phyloP scores from a whole-genome alignment of 2,797 vertebrate genomes.

The Zenarchopterus dispar region DNA sequence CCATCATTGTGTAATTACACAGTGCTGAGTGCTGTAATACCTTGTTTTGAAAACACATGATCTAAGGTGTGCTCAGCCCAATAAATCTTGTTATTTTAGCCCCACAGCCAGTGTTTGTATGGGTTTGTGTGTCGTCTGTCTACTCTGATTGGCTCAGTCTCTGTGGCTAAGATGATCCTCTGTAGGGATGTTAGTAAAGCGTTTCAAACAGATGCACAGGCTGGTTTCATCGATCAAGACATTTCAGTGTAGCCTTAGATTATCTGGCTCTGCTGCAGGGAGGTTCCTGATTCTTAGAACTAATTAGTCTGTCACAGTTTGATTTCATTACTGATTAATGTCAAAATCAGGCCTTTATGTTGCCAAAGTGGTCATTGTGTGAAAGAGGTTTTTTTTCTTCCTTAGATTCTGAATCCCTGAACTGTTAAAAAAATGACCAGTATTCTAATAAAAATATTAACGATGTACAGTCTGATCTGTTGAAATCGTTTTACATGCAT shows the following conservation, averaged over 20 bases:
- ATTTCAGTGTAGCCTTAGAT: slow-evolving; percentile 9
- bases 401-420: too few species aligned
- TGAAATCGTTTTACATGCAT: too few species aligned
- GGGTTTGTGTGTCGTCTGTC: slow-evolving; percentile 28
- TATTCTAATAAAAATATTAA: too few species aligned
- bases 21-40: slow-evolving; percentile 57
- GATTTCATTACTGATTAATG: not conserved
- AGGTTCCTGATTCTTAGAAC: slow-evolving; percentile 7
- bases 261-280: slow-evolving; percentile 2
- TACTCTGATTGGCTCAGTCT: slow-evolving; percentile 9
- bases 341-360: not conserved
- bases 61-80: slow-evolving; percentile 28
- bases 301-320: slow-evolving; percentile 12
- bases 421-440: too few species aligned
- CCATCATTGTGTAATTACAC: slow-evolving; percentile 73
- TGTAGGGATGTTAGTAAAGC: slow-evolving; percentile 26
- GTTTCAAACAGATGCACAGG: slow-evolving; percentile 24
- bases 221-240: slow-evolving; percentile 7
- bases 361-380: too few species aligned
- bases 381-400: too few species aligned
- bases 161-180: slow-evolving; percentile 15
- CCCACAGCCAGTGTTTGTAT: slow-evolving; percentile 26
- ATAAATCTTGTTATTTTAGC: slow-evolving; percentile 57
- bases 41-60: slow-evolving; percentile 73
- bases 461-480: too few species aligned